phyloP scores from a whole-genome alignment of 2,888 invertebrate species.

The Tenodera sinensis region DNA sequence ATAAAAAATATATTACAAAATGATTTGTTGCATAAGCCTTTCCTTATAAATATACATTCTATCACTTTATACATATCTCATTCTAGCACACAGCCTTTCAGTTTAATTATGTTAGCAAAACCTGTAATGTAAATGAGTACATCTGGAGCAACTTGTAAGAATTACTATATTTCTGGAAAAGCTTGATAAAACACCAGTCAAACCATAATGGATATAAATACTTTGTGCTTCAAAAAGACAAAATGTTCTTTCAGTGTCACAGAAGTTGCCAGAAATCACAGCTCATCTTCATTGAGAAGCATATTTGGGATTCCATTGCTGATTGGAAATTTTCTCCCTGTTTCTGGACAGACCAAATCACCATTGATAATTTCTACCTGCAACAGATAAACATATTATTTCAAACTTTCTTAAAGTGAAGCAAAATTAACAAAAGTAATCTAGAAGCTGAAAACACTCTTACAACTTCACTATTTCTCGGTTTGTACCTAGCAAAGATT shows the following conservation, averaged over 20 bases:
- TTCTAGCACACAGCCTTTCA: neutral
- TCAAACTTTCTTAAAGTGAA: too few species aligned
- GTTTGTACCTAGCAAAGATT: too few species aligned
- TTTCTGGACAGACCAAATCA: conserved; percentile 91
- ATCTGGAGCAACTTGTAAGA: neutral
- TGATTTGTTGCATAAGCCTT: neutral
- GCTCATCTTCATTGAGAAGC: conserved; percentile 96
- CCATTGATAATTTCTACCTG: conserved; percentile 88
- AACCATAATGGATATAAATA: neutral
- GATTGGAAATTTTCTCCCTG: conserved; percentile 91
- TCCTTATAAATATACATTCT: neutral
- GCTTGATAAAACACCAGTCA: neutral
- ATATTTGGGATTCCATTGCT: conserved; percentile 97
- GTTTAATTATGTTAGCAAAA: neutral
- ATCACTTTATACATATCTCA: too few species aligned
- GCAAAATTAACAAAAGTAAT: too few species aligned
- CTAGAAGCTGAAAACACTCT: too few species aligned
- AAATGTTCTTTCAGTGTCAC: neutral
- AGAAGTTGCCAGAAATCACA: conserved; percentile 41
- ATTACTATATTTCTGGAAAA: neutral
- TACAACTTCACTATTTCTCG: too few species aligned
- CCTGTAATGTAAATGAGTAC: neutral
- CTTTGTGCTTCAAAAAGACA: neutral
- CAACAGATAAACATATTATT: conserved; percentile 13
- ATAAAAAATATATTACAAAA: too few species aligned